Percentiles rank a stretch among this genome's conserved stretches.
Conservation (phyloP, 2,888 invertebrate genomes). For the Tridacna gigas region DNA sequence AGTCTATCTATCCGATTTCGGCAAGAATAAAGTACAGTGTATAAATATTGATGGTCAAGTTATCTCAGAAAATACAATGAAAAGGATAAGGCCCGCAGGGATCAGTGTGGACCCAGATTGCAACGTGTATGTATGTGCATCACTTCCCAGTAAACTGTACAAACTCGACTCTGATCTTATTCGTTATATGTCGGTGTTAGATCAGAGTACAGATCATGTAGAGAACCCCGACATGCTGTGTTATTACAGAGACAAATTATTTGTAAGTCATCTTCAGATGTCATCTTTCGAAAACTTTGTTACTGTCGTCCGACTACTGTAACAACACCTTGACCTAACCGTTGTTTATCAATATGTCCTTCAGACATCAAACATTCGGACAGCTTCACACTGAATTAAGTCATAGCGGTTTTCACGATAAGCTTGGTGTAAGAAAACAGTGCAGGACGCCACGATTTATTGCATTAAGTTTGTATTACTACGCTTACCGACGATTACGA, state of each 20-base stretch:
- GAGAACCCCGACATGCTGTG: too few species aligned
- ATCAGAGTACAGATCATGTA: background rate
- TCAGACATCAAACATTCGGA: too few species aligned
- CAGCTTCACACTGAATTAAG: too few species aligned
- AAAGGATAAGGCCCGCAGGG: background rate
- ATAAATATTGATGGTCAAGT: constrained; percentile 2
- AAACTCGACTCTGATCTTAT: background rate
- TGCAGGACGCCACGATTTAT: too few species aligned
- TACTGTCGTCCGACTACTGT: background rate
- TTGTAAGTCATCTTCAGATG: background rate
- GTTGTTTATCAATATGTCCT: background rate
- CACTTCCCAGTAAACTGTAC: background rate
- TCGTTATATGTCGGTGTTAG: background rate
- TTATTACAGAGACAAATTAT: background rate
- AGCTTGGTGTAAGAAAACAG: too few species aligned
- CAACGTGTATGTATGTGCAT: background rate
- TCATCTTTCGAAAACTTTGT: background rate
- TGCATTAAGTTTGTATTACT: too few species aligned
- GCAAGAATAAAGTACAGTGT: background rate
- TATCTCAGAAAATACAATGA: background rate
- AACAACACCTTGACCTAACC: background rate
- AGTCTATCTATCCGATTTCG: background rate
- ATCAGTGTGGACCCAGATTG: background rate
- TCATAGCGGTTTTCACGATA: too few species aligned
- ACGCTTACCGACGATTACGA: too few species aligned